Percentiles rank a stretch among this genome's conserved stretches.
Conservation (phyloP, 2,888 invertebrate genomes). For the Carterocephalus palaemon region DNA sequence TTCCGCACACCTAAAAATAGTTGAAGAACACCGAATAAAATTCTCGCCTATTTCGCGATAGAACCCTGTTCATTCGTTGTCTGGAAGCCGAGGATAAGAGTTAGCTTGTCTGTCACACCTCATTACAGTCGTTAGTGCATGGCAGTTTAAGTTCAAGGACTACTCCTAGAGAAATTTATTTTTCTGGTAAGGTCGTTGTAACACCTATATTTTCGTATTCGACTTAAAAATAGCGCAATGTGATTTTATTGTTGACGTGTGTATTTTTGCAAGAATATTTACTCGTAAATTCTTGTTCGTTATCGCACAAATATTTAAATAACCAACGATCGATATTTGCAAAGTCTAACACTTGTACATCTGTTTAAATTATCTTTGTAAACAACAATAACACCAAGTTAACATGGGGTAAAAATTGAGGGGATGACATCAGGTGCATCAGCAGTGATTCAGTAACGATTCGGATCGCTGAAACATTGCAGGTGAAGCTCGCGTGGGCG, state of each 20-base stretch:
- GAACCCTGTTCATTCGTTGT: slow-evolving; percentile 52
- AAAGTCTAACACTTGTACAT: too few species aligned
- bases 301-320: background rate
- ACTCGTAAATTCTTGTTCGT: too few species aligned
- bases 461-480: slow-evolving; percentile 55
- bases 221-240: too few species aligned
- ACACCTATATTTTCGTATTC: too few species aligned
- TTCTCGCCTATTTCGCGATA: slow-evolving; percentile 50
- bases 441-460: slow-evolving; percentile 27
- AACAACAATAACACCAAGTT: background rate
- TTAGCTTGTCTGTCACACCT: slow-evolving; percentile 37
- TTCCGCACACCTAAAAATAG: slow-evolving; percentile 54
- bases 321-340: too few species aligned
- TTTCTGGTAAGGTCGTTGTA: slow-evolving; percentile 42
- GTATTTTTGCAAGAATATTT: too few species aligned
- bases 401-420: background rate
- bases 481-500: slow-evolving; percentile 62
- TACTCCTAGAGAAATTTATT: slow-evolving; percentile 40
- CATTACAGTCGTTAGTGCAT: slow-evolving; percentile 38
- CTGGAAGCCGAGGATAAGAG: slow-evolving; percentile 49
- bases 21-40: slow-evolving; percentile 59
- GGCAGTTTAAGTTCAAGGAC: slow-evolving; percentile 65
- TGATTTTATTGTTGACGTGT: too few species aligned
- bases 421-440: slow-evolving; percentile 25
- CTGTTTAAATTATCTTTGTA: background rate